Conservation (phyloP, 2,113 vertebrate species). For the Phyllopteryx taeniolatus region DNA sequence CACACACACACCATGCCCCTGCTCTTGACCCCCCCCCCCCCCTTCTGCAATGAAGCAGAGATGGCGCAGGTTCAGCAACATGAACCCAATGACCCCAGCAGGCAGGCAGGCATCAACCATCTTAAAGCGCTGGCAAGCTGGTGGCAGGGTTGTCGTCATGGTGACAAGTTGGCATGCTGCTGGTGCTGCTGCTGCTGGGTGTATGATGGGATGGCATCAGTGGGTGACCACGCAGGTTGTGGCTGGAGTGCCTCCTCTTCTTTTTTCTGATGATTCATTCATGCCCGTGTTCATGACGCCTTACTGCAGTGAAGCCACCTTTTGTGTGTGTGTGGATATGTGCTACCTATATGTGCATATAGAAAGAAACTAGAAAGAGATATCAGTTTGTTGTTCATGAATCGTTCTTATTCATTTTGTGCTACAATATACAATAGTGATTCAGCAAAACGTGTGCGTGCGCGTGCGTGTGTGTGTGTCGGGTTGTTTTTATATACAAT, state of each 20-base stretch:
- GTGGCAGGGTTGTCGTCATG: constrained; percentile 30
- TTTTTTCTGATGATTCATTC: constrained; percentile 10
- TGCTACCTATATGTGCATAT: neutral
- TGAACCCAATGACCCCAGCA: constrained; percentile 35
- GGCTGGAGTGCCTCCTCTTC: constrained; percentile 5
- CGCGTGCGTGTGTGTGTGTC: neutral
- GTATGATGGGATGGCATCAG: constrained; percentile 26
- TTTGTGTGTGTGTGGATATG: neutral
- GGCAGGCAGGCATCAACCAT: neutral
- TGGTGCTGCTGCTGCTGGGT: neutral
- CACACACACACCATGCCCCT: neutral
- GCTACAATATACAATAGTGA: neutral
- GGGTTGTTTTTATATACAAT: neutral
- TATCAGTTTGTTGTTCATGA: no score
- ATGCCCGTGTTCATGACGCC: neutral
- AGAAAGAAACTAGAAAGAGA: neutral
- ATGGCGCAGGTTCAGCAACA: constrained; percentile 13
- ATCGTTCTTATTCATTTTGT: no score
- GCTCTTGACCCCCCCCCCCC: neutral
- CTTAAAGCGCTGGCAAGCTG: neutral
- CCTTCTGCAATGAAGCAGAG: neutral
- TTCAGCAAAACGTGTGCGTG: neutral
- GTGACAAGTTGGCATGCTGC: constrained; percentile 35
- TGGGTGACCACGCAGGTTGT: constrained; percentile 26
- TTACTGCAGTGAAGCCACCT: neutral